Evolutionary conservation across 1,140 invertebrate species (phyloP).

Genomic region (Zaprionus ghesquierei): DNA sequence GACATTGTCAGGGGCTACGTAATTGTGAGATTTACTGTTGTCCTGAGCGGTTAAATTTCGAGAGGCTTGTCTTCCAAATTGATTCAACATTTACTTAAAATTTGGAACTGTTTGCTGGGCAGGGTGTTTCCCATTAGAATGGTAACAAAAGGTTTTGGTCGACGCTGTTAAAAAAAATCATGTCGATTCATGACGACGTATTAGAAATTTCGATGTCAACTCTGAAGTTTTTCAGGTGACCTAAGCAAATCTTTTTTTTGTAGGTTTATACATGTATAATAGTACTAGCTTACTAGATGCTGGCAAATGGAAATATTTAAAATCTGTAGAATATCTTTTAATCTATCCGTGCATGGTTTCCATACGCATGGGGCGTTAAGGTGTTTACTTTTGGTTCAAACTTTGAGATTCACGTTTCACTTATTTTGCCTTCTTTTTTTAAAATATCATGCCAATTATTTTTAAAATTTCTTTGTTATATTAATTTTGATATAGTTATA

Average conservation of each 20-base stretch:
- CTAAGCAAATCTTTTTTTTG: neutral
- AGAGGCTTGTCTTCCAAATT: neutral
- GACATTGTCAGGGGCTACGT: conserved; percentile 4
- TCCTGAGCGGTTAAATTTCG: neutral
- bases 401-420: too few species aligned
- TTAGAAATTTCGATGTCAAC: neutral
- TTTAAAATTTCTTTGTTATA: too few species aligned
- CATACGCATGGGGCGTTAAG: too few species aligned
- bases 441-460: too few species aligned
- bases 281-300: neutral
- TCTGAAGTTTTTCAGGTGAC: neutral
- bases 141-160: neutral
- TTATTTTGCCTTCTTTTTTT: too few species aligned
- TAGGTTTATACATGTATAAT: neutral
- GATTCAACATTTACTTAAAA: neutral
- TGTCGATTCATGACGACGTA: neutral
- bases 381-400: too few species aligned
- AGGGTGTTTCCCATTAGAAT: neutral
- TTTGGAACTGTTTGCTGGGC: neutral
- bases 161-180: neutral
- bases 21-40: neutral
- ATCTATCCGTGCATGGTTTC: too few species aligned
- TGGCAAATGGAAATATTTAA: neutral
- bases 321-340: neutral
- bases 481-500: too few species aligned